Base-by-base conservation (phyloP, 2,888 invertebrate species). In the Hemaris fuciformis region DNA sequence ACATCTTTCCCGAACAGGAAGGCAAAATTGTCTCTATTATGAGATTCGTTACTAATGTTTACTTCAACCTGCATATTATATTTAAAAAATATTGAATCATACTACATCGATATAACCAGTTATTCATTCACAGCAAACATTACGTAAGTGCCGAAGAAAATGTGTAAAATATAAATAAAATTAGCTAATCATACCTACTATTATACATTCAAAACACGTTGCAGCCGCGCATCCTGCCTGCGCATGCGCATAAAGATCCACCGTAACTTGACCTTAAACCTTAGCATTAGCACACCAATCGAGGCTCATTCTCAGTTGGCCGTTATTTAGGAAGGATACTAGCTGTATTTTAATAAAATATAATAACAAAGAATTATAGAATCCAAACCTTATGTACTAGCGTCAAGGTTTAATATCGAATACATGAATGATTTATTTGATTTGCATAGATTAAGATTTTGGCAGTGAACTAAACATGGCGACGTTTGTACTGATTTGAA, bases 171-270 rank as follows among this genome's bases (percentile, higher is more conserved):
- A 53, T 53, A 27, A 53, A 53, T 53, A 53, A 53, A 53, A 53
- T 53, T 53, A 53, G 53, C 31, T 53, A 53, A 53, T 53, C 53
- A 31, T 53, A 31, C 18, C 48, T 48, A 48, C 43, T 53, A 43
- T 34, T 38, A 53, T 31, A 15, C 38, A 63, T 65, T 63, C 62
- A 63, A n/a, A 60, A 20, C 60, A 27, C 57, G 57, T 53, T 13
- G 31, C 41, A 27, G 46, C 10, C 43, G 15, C 42, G 31, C 53
- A 65, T 65, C 65, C 65, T 65, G 65, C 48, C 60, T 25, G 57
- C 63, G 15, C 45, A 63, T 63, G 41, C 46, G 57, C 38, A 0
- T n/a, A 7, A 25, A 23, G 34, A 8, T 38, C 27, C 53, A 53
- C 1, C 18, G 31, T 53, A 53, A 53, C 1, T 3, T 31, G 53